phyloP scores from a whole-genome alignment of 2,113 vertebrate genomes.

The Pardalotus punctatus region DNA sequence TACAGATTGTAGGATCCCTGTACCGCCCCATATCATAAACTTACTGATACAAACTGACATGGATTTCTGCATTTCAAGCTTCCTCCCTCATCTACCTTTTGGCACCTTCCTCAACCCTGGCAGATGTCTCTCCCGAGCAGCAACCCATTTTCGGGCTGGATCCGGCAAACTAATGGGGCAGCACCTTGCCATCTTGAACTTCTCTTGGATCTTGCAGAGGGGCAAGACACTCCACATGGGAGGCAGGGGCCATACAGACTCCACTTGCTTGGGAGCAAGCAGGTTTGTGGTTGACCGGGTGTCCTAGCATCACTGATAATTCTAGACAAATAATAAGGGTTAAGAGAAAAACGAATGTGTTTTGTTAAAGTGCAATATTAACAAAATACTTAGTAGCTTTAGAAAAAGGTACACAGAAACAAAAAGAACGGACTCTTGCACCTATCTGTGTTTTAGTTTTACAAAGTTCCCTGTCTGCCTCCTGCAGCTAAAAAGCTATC shows the following conservation, averaged over 20 bases:
- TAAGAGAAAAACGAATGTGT: not conserved
- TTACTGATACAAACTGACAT: not conserved
- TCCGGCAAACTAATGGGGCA: not conserved
- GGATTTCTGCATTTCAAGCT: not conserved
- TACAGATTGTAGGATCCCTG: not conserved
- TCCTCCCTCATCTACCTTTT: not conserved
- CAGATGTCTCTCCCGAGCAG: not conserved
- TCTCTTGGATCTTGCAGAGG: not conserved
- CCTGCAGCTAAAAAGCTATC: not conserved
- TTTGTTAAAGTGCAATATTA: not conserved
- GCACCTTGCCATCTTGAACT: not conserved
- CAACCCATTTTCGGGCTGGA: not conserved
- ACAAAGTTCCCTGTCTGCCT: not conserved
- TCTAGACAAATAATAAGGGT: not conserved
- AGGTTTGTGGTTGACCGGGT: not conserved
- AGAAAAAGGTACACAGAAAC: not conserved
- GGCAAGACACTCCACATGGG: accelerated
- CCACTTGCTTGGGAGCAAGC: not conserved
- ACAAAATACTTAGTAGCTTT: not conserved
- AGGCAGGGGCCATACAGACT: not conserved
- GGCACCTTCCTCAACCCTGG: not conserved
- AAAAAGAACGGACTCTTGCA: not conserved
- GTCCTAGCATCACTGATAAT: not conserved
- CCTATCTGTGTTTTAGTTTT: not conserved
- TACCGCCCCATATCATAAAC: not conserved